These are phyloP conservation scores for Byasa hedistus DNA, from an alignment of 2,888 invertebrate species.

Conservation along the genomic window DNA sequence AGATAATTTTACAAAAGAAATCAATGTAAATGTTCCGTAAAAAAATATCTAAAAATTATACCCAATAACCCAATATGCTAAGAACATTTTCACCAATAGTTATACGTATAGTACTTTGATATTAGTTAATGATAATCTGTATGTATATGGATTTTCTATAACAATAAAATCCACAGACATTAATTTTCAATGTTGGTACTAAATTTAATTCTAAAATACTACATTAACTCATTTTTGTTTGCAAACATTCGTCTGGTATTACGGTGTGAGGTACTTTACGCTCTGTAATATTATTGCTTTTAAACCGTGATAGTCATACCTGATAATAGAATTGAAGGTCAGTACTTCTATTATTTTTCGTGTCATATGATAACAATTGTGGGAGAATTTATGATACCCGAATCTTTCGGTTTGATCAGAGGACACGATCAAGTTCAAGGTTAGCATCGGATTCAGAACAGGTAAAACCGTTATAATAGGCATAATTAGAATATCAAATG, in stretches of 20 bases:
- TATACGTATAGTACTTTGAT: no score
- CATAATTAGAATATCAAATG: slow-evolving; percentile 20
- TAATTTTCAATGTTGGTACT: slow-evolving; percentile 6
- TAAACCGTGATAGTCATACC: slow-evolving; percentile 10
- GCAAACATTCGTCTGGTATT: slow-evolving; percentile 33
- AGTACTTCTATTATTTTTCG: slow-evolving; percentile 16
- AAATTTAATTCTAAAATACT: neutral
- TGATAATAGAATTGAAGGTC: slow-evolving; percentile 32
- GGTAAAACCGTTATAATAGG: slow-evolving; percentile 39
- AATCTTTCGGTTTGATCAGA: slow-evolving; percentile 32
- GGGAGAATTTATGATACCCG: neutral
- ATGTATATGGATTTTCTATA: no score
- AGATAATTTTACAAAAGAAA: no score
- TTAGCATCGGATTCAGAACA: slow-evolving; percentile 37
- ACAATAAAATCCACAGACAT: slow-evolving; percentile 1
- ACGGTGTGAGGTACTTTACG: slow-evolving; percentile 4
- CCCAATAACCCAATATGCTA: no score
- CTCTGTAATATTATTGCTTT: slow-evolving; percentile 6
- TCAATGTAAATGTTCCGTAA: no score
- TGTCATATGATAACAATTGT: slow-evolving; percentile 11
- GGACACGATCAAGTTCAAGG: slow-evolving; percentile 56
- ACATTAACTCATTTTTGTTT: slow-evolving; percentile 31
- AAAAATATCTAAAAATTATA: no score
- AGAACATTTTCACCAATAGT: no score
- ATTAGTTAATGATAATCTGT: no score